phyloP scores from a whole-genome alignment of 1,140 invertebrate genomes.

The Leptopilina clavipes region DNA sequence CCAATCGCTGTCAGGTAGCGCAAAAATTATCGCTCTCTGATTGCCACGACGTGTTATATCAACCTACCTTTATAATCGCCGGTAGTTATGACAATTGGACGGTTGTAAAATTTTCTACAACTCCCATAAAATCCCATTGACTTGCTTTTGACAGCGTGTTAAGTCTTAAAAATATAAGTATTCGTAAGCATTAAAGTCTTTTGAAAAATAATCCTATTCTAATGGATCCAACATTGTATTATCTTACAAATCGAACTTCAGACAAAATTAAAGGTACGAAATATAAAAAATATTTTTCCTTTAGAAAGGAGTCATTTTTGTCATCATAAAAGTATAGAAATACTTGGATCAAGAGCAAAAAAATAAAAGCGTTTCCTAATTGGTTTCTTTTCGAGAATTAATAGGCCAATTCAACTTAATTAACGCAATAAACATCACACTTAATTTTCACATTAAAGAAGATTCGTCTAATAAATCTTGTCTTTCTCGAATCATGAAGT shows the following conservation, averaged over 20 bases:
- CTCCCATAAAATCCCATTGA: constrained; percentile 46
- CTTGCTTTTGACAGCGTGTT: constrained; percentile 36
- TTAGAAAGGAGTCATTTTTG: not conserved
- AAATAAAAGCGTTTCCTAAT: not conserved
- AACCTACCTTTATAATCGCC: constrained; percentile 54
- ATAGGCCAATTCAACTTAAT: not conserved
- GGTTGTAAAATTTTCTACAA: constrained; percentile 53
- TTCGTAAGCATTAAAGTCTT: not conserved
- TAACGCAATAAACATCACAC: constrained; percentile 17
- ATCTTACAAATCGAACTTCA: no score
- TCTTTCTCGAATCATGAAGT: constrained; percentile 24
- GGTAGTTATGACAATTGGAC: constrained; percentile 51
- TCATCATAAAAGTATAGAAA: not conserved
- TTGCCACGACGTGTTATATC: constrained; percentile 55
- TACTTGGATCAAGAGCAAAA: not conserved
- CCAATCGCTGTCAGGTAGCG: constrained; percentile 56
- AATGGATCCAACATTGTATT: no score
- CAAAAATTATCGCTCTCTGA: constrained; percentile 61
- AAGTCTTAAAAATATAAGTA: not conserved
- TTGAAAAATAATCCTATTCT: no score
- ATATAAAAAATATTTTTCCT: not conserved
- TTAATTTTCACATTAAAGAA: not conserved
- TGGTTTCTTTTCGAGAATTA: not conserved
- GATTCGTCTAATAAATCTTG: constrained; percentile 3
- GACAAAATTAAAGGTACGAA: no score